Evolutionary conservation across 2,888 invertebrate species (phyloP).

Genomic region (Synergus laeviventris): DNA sequence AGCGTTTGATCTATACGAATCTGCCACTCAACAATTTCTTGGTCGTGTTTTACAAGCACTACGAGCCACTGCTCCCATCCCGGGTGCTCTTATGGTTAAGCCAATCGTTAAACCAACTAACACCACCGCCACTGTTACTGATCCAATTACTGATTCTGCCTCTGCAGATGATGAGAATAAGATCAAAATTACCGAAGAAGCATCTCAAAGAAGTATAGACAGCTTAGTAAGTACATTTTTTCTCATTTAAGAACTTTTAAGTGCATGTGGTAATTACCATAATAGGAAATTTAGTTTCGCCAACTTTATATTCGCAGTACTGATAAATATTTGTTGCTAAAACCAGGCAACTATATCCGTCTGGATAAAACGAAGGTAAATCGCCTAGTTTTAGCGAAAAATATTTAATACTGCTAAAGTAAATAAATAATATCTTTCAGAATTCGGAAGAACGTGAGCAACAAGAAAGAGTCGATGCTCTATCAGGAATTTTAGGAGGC

Average conservation of each 20-base stretch:
- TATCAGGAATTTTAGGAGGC: conserved; percentile 94
- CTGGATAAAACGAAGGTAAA: too few species aligned
- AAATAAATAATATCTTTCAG: conserved; percentile 72
- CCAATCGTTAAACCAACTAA: conserved; percentile 79
- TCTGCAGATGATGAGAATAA: conserved; percentile 33
- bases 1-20: conserved; percentile 98
- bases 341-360: too few species aligned
- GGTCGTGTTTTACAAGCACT: conserved; percentile 90
- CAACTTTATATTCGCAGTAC: too few species aligned
- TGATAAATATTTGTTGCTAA: neutral
- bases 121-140: conserved; percentile 70
- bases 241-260: neutral
- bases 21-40: conserved; percentile 98
- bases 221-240: conserved; percentile 74
- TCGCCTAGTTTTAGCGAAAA: too few species aligned
- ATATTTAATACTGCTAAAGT: too few species aligned
- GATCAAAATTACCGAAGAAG: conserved; percentile 76
- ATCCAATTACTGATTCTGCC: neutral
- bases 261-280: conserved; percentile 10
- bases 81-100: conserved; percentile 85
- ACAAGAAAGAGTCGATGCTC: conserved; percentile 90
- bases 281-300: neutral
- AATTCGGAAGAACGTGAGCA: conserved; percentile 91
- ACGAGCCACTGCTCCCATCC: conserved; percentile 88
- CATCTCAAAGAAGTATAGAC: conserved; percentile 79